Evolutionary conservation across 2,888 invertebrate genomes (phyloP).

Genomic region (Chrysina gloriosa): DNA sequence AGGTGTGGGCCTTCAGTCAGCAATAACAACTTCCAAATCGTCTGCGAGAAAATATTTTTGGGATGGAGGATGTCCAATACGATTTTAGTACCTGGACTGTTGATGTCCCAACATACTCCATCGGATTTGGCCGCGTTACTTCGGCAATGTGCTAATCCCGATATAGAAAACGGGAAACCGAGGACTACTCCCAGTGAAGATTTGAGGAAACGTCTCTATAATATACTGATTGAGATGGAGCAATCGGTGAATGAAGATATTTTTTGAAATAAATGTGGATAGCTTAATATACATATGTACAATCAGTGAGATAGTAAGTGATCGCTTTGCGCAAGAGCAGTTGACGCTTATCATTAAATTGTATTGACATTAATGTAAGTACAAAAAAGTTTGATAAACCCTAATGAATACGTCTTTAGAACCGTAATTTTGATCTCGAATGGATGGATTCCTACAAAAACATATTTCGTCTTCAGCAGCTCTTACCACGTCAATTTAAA

Average conservation of each 20-base stretch:
- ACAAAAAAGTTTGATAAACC: too few relatives aligned
- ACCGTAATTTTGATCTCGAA: too few relatives aligned
- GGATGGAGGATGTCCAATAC: slow-evolving; percentile 73
- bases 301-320: too few relatives aligned
- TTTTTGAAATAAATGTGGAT: slow-evolving; percentile 47
- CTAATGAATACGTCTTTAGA: too few relatives aligned
- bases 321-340: too few relatives aligned
- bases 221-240: slow-evolving; percentile 67
- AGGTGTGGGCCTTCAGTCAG: slow-evolving; percentile 66
- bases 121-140: slow-evolving; percentile 69
- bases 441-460: too few relatives aligned
- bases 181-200: slow-evolving; percentile 66
- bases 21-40: slow-evolving; percentile 76
- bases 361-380: too few relatives aligned
- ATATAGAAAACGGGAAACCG: slow-evolving; percentile 64
- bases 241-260: slow-evolving; percentile 59
- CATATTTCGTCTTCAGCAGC: too few relatives aligned
- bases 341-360: too few relatives aligned
- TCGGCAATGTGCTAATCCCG: slow-evolving; percentile 71
- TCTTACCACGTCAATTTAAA: too few relatives aligned
- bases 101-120: slow-evolving; percentile 72
- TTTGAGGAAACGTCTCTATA: slow-evolving; percentile 67
- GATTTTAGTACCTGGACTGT: slow-evolving; percentile 71
- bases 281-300: too few relatives aligned
- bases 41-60: slow-evolving; percentile 74